A percentile compares a stretch with the other conserved stretches of the same genome.
phyloP scores from a whole-genome alignment of 2,113 vertebrate species.

The Hirundichthys speculiger region DNA sequence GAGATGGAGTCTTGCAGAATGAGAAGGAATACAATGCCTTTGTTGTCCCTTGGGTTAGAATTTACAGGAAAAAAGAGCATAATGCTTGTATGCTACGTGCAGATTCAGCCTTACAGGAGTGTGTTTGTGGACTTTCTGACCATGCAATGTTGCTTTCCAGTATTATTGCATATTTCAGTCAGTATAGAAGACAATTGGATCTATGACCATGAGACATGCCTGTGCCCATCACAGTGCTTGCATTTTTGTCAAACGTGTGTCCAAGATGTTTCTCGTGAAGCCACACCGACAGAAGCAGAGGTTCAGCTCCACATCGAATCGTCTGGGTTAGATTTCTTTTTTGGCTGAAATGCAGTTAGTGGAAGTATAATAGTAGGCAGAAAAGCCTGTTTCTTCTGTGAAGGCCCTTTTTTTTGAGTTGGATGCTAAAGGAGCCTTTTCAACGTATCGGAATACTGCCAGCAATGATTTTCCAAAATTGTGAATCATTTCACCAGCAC shows the following conservation, averaged over 20 bases:
- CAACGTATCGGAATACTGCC: slow-evolving; percentile 45
- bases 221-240: neutral
- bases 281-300: neutral
- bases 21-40: slow-evolving; percentile 59
- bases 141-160: slow-evolving; percentile 5
- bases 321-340: slow-evolving; percentile 52
- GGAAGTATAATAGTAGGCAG: slow-evolving; percentile 61
- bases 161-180: slow-evolving; percentile 8
- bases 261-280: slow-evolving; percentile 17
- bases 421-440: slow-evolving; percentile 60
- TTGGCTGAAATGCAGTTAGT: slow-evolving; percentile 64
- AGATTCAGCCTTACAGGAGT: slow-evolving; percentile 5
- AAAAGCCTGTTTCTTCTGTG: slow-evolving; percentile 71
- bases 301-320: slow-evolving; percentile 53
- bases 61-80: slow-evolving; percentile 57
- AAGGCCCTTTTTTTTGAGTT: slow-evolving; percentile 68
- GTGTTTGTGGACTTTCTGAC: slow-evolving; percentile 24
- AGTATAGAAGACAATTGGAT: neutral
- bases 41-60: slow-evolving; percentile 45
- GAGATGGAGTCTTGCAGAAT: slow-evolving; percentile 57
- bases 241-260: slow-evolving; percentile 6
- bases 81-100: slow-evolving; percentile 34
- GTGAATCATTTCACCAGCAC: slow-evolving; percentile 62
- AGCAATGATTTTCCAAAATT: slow-evolving; percentile 72
- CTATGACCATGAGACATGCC: neutral